Evolutionary conservation across 2,797 vertebrate species (phyloP).

Genomic region (Momotus momota): DNA sequence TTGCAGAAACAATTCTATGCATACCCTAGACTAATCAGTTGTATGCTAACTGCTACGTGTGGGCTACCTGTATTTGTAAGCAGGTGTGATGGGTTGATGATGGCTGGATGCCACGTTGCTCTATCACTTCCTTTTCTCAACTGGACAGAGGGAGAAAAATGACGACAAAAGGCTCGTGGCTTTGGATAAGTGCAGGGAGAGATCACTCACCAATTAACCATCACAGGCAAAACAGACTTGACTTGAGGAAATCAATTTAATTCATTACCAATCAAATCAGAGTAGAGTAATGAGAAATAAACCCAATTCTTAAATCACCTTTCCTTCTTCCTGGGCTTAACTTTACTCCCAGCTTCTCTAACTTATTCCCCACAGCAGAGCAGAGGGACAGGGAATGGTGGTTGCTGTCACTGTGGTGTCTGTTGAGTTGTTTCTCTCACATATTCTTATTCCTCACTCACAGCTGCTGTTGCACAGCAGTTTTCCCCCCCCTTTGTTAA

Average conservation of each 20-base stretch:
- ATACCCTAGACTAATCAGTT: neutral
- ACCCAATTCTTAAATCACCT: no score
- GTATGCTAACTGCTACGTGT: neutral
- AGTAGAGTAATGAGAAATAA: no score
- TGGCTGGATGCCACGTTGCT: neutral
- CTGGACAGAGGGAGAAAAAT: neutral
- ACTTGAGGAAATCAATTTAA: neutral
- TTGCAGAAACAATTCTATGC: neutral
- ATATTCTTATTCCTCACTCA: neutral
- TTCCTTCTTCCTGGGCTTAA: neutral
- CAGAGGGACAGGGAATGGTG: neutral
- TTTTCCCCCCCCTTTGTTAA: neutral
- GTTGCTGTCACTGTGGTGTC: neutral
- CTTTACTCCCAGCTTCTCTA: neutral
- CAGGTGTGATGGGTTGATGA: neutral
- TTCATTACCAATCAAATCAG: neutral
- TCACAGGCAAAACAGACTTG: neutral
- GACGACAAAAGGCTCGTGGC: neutral
- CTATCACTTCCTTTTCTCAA: neutral
- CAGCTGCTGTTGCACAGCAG: neutral
- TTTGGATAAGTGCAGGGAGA: neutral
- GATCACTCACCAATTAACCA: neutral
- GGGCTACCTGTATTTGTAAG: neutral
- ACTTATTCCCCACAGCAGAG: fast-evolving
- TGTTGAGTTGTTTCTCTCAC: neutral